A percentile compares a stretch with the other conserved stretches of the same genome.
These are phyloP conservation scores for Pyrgus malvae DNA, from an alignment of 2,888 invertebrate genomes.

Conservation along the genomic window DNA sequence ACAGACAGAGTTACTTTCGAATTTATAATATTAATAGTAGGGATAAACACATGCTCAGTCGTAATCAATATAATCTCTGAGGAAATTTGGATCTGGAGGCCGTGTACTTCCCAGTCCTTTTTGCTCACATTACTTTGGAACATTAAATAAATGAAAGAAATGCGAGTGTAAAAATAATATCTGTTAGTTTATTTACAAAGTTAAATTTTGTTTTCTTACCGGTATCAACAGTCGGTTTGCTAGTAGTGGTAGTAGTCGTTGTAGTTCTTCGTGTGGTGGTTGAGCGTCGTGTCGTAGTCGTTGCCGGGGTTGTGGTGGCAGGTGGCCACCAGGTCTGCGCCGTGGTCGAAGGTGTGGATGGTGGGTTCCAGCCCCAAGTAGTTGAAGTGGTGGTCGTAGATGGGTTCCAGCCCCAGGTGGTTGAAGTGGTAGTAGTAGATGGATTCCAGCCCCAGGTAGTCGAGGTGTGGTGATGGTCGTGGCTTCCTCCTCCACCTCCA, in stretches of 20 bases:
- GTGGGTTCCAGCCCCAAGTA: conserved; percentile 68
- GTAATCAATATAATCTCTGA: too few species aligned
- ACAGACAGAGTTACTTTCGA: too few species aligned
- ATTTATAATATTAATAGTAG: too few species aligned
- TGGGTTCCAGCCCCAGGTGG: conserved; percentile 68
- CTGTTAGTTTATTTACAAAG: too few species aligned
- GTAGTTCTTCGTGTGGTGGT: conserved; percentile 46
- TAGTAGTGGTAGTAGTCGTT: conserved; percentile 37
- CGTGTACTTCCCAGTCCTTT: too few species aligned
- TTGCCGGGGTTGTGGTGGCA: conserved; percentile 43
- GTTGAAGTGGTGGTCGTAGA: conserved; percentile 46
- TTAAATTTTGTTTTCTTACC: too few species aligned
- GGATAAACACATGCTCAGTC: too few species aligned
- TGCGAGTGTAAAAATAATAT: not conserved
- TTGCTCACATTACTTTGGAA: too few species aligned
- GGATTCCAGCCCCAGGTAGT: conserved; percentile 70
- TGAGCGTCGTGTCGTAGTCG: conserved; percentile 41
- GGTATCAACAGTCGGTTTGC: conserved; percentile 35
- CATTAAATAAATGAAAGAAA: too few species aligned
- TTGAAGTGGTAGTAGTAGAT: conserved; percentile 46
- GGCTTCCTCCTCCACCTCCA: conserved; percentile 51
- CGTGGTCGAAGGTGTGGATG: conserved; percentile 50
- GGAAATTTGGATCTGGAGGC: too few species aligned
- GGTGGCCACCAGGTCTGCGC: conserved; percentile 54
- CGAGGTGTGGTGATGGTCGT: conserved; percentile 52